A percentile compares a stretch with the other conserved stretches of the same genome.
These are phyloP conservation scores for Myotis brandtii DNA, from an alignment of 2,113 vertebrate species.

Conservation along the genomic window DNA sequence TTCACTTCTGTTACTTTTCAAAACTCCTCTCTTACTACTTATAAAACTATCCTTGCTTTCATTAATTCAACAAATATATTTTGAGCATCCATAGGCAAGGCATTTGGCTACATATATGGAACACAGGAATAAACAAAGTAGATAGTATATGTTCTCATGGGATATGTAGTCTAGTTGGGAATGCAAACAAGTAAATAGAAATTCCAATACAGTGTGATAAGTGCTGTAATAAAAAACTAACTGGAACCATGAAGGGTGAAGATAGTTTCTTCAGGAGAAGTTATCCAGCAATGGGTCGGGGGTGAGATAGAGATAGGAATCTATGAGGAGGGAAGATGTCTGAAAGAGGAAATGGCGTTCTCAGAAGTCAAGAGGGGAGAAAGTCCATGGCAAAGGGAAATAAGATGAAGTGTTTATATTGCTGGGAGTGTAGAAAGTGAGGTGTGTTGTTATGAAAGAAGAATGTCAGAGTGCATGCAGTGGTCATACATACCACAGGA, in stretches of 20 bases:
- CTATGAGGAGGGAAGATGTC: background rate
- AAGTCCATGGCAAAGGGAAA: background rate
- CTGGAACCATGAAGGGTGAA: background rate
- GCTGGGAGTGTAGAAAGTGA: background rate
- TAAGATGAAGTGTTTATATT: background rate
- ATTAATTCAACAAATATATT: slow-evolving; percentile 3
- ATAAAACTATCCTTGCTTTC: background rate
- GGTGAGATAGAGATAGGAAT: background rate
- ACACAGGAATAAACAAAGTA: background rate
- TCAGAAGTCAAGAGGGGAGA: background rate
- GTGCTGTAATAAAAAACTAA: background rate
- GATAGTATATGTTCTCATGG: background rate
- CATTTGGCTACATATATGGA: background rate
- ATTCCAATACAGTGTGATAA: background rate
- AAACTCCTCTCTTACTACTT: background rate
- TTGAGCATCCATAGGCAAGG: background rate
- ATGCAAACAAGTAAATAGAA: background rate
- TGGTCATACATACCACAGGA: background rate
- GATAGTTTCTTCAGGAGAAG: background rate
- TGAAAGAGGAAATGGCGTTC: background rate
- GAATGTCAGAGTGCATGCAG: background rate
- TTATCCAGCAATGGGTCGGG: background rate
- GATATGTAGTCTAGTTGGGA: background rate
- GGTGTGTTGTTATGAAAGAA: background rate
- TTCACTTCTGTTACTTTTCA: slow-evolving; percentile 4